phyloP scores from a whole-genome alignment of 2,113 vertebrate species.

The Steatornis caripensis region DNA sequence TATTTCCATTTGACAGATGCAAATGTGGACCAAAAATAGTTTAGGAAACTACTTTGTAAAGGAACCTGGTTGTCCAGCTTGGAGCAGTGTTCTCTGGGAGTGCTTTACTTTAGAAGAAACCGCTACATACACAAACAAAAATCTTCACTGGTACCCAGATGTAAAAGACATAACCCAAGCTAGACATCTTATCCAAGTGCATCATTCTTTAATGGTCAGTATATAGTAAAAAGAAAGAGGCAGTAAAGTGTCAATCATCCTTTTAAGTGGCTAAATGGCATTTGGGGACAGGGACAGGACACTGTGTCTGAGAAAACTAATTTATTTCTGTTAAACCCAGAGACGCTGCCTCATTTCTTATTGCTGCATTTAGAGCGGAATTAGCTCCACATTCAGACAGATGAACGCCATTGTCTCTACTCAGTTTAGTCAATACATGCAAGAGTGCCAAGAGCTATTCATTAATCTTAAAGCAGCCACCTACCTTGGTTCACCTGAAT shows the following conservation, averaged over 20 bases:
- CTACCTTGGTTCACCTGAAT: neutral
- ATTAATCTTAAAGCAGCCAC: neutral
- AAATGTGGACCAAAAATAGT: neutral
- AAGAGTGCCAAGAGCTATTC: neutral
- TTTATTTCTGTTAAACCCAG: neutral
- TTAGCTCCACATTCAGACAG: neutral
- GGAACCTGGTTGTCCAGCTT: neutral
- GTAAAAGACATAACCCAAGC: neutral
- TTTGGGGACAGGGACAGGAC: neutral
- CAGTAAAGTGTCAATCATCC: neutral
- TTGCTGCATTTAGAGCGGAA: neutral
- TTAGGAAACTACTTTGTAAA: neutral
- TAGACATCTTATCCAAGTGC: neutral
- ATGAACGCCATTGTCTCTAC: neutral
- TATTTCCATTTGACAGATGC: neutral
- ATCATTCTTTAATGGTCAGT: neutral
- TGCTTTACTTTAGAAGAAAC: neutral
- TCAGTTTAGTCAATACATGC: neutral
- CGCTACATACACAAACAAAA: neutral
- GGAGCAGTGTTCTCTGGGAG: neutral
- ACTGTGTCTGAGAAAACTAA: neutral
- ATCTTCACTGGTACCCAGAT: neutral
- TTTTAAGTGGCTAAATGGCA: neutral
- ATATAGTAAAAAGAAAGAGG: neutral
- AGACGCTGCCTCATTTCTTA: neutral